Evolutionary conservation across 2,888 invertebrate species (phyloP), one percentile per base, ranked within the genome.

Genomic region (Athalia circularis): DNA sequence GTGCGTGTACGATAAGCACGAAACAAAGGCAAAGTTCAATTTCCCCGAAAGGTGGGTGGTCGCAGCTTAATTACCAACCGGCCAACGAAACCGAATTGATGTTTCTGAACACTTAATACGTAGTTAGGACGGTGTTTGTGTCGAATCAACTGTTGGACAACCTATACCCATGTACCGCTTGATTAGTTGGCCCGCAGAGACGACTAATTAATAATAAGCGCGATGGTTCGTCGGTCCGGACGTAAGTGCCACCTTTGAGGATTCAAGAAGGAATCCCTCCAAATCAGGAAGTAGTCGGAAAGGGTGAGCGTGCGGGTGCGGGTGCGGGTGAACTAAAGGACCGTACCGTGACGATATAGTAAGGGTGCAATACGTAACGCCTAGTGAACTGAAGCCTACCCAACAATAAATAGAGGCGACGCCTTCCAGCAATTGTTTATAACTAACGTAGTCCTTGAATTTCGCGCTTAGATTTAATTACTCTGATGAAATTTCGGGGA

Each of bases 161-260:
- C 59, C 57, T 72, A 57, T 59, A 59, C 29, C 29, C 2, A 29
- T 29, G 2, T 29, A 29, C 29, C 29, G 29, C 57, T 11, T 57
- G 13, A 72, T 57, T 15, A 13, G 72, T 47, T 8, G 13, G 59
- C 57, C 59, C 59, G 52, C 72, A 72, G 57, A 59, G 72, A 72
- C 72, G n/a, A 59, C 57, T 72, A 72, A 72, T 72, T 72, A 59
- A 59, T 72, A 72, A 72, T 59, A 72, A 72, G 72, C 72, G 45
- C 72, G 57, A 59, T 72, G 57, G 59, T 59, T 72, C 59, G 72
- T 70, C 59, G 29, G 59, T 6, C 47, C 45, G 72, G 59, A 45
- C 57, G 72, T 72, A 72, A 72, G 72, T 72, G 59, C 59, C 59
- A 59, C 72, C 72, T 72, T 72, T 72, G 72, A 72, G 59, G 72